Conservation (phyloP, 2,113 vertebrate species). For the Leptodactylus fuscus region DNA sequence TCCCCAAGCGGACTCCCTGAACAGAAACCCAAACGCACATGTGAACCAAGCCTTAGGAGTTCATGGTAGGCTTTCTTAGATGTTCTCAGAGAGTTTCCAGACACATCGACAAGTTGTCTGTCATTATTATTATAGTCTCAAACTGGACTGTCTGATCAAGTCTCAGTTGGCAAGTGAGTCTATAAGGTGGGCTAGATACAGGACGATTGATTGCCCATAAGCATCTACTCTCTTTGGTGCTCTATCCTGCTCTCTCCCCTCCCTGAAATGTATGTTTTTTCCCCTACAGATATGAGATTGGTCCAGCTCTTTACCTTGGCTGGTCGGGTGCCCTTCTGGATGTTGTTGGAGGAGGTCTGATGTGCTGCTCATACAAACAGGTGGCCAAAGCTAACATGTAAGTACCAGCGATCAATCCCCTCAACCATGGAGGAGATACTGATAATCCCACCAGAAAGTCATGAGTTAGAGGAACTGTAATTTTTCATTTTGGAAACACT, state of each 20-base stretch:
- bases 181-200: neutral
- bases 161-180: neutral
- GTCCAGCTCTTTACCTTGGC: slow-evolving; percentile 86
- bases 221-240: neutral
- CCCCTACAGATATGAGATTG: slow-evolving; percentile 83
- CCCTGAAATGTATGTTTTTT: neutral
- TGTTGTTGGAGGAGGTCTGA: slow-evolving; percentile 78
- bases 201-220: neutral
- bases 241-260: neutral
- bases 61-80: neutral
- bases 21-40: too few relatives aligned
- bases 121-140: neutral
- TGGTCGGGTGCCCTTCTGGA: slow-evolving; percentile 84
- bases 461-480: too few relatives aligned
- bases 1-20: too few relatives aligned
- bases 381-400: slow-evolving; percentile 55
- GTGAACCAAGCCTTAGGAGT: too few relatives aligned
- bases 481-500: too few relatives aligned
- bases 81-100: neutral
- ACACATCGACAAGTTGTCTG: neutral
- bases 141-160: neutral
- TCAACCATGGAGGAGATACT: neutral
- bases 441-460: too few relatives aligned
- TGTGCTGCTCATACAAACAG: slow-evolving; percentile 75
- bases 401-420: neutral